These are phyloP conservation scores for Miichthys miiuy DNA, from an alignment of 2,797 vertebrate genomes.

Conservation along the genomic window DNA sequence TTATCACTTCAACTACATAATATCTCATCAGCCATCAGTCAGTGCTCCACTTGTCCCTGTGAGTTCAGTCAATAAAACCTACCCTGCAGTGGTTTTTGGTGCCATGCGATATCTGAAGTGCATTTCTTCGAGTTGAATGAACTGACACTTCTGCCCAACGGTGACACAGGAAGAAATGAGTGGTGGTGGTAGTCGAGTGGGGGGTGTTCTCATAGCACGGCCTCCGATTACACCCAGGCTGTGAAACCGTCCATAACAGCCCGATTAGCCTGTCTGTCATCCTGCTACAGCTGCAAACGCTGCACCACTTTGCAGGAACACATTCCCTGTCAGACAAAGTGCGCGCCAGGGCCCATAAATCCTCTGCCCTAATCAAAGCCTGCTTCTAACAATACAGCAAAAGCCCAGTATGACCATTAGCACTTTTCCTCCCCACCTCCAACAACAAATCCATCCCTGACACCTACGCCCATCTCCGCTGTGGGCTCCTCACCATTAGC, in stretches of 20 bases:
- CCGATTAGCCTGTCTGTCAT: constrained; percentile 77
- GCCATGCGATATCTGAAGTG: constrained; percentile 23
- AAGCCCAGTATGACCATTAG: constrained; percentile 57
- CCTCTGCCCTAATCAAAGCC: constrained; percentile 60
- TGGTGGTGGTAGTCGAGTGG: constrained; percentile 36
- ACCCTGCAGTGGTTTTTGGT: constrained; percentile 9
- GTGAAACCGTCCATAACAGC: constrained; percentile 72
- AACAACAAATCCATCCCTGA: constrained; percentile 57
- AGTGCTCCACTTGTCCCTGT: background rate
- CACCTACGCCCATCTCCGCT: constrained; percentile 59
- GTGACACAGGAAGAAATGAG: constrained; percentile 43
- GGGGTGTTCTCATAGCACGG: constrained; percentile 44
- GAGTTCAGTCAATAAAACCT: background rate
- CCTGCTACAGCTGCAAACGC: constrained; percentile 42
- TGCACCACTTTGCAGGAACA: constrained; percentile 57
- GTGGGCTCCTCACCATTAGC: constrained; percentile 71
- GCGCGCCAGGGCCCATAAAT: constrained; percentile 60
- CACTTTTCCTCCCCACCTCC: constrained; percentile 43
- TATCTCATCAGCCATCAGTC: constrained; percentile 36
- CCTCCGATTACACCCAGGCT: constrained; percentile 71
- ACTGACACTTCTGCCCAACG: constrained; percentile 31
- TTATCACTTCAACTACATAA: constrained; percentile 28
- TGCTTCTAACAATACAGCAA: constrained; percentile 58
- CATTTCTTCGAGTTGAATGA: constrained; percentile 25
- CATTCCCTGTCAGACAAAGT: constrained; percentile 58